Conservation (phyloP, 2,888 invertebrate species). For the Nesidiocoris tenuis region DNA sequence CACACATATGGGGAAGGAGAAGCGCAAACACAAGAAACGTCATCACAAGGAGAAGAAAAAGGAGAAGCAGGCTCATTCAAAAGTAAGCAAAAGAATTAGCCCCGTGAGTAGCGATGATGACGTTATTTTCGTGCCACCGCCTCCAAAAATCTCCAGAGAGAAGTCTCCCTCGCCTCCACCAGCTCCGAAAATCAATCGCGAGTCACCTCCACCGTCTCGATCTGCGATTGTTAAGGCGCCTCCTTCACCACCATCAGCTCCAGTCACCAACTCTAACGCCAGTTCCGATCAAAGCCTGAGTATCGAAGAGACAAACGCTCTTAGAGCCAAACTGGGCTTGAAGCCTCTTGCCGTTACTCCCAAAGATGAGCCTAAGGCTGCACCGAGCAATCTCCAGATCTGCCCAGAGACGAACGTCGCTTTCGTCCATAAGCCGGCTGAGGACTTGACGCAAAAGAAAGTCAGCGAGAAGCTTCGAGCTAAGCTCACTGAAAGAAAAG, state of each 20-base stretch:
- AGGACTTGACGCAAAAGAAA: conserved; percentile 58
- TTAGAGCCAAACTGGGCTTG: conserved; percentile 88
- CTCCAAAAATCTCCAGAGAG: conserved; percentile 41
- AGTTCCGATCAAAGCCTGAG: conserved; percentile 62
- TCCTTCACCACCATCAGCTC: conserved; percentile 49
- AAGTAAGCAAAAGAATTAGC: conserved; percentile 51
- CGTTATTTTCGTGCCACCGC: conserved; percentile 49
- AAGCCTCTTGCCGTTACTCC: conserved; percentile 75
- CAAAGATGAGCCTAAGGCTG: conserved; percentile 9
- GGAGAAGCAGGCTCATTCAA: conserved; percentile 51
- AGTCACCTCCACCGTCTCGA: conserved; percentile 46
- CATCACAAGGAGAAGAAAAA: conserved; percentile 56
- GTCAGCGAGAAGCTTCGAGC: conserved; percentile 79
- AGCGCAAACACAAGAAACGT: conserved; percentile 59
- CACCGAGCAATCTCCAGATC: conserved; percentile 45
- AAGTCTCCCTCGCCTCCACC: conserved; percentile 32
- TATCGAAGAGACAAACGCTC: conserved; percentile 80
- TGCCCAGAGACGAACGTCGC: conserved; percentile 62
- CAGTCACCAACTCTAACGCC: conserved; percentile 54
- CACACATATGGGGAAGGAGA: conserved; percentile 58
- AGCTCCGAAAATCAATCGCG: not conserved
- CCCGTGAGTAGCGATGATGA: conserved; percentile 48
- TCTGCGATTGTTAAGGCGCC: conserved; percentile 43
- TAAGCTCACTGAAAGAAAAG: conserved; percentile 72
- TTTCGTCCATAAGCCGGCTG: conserved; percentile 82